Evolutionary conservation across 2,888 invertebrate species (phyloP), one percentile per base, ranked within the genome.

Genomic region (Stramonita haemastoma): DNA sequence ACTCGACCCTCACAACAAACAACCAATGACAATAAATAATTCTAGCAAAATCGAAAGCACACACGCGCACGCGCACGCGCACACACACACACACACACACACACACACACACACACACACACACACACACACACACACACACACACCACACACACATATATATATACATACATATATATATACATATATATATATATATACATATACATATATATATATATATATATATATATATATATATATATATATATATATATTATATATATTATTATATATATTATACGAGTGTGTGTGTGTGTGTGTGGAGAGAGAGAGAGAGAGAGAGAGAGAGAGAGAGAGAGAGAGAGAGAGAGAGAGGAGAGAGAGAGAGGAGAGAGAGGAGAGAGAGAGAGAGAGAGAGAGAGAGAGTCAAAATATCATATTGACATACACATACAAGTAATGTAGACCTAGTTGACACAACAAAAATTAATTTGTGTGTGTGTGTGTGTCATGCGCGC

Each of bases 31-130:
- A n/a, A n/a, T n/a, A n/a, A n/a, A n/a, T n/a, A n/a, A 57, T 57
- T 57, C 8, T 57, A 17, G 57, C 57, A 57, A 57, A 13, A 17
- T 57, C 17, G 15, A 57, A 57, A 17, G 8, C 17, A 13, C 8
- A 8, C 57, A 57, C 57, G 77, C 13, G 22, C 77, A 77, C 77
- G 22, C 77, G 22, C 77, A 77, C 77, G 22, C 77, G 22, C 77
- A 77, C 77, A 77, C 77, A 77, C 77, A 77, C 77, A 77, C 77
- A 77, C 77, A 77, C 77, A 77, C 77, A 77, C 77, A 77, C 77
- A 77, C 77, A 77, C 77, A 77, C 77, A 77, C 77, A 77, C 77
- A 77, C 77, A 77, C 77, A 77, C 77, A 77, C 77, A 77, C 77
- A 77, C 77, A 77, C 77, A 77, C 77, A 77, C 22, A 22, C 77